Base-by-base conservation (phyloP, 2,888 invertebrate species). In the Hybos culiciformis region DNA sequence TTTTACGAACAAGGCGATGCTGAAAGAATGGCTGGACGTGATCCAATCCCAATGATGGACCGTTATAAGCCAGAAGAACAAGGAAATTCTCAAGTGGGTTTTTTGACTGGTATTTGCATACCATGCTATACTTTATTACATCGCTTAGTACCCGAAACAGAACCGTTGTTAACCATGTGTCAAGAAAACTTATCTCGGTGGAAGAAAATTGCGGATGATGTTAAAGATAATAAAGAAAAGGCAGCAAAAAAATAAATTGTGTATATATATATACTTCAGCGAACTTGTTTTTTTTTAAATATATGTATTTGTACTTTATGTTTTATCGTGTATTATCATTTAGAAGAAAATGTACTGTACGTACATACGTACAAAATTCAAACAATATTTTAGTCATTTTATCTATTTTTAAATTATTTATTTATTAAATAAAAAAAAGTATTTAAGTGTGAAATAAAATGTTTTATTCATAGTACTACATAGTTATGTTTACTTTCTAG, bases 41-140 rank as follows among this genome's bases (percentile, higher is more conserved):
- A 62, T 15, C 86, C 87, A 0, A 79, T 86, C 38, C 75, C 85
- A 0, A 86, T 87, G 84, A 83, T 83, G 83, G 83, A 83, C 56
- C 64, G 87, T 44, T 68, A 71, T 43, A 77, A 80, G 55, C 76
- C 80, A 1, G 74, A 83, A 47, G 77, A 84, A 55, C 78, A 84
- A 54, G 80, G 86, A 1, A 69, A 77, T 4, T 78, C 82, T 48
- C 86, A 87, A 75, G 79, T 78, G 38, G 85, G 83, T 1, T 88
- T 88, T 59, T 65, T 88, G 44, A 77, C 72, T 46, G 81, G 81
- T 39, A 86, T 88, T 48, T 87, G 87, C 60, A 66, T 85, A 33
- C 85, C 87, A 0, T 87, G 87, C 61, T 88, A 87, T 58, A 72
- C 71, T 15, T 67, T 84, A 39, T 67, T 88, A 37, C 63, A 72